A percentile compares a stretch with the other conserved stretches of the same genome.
phyloP scores from a whole-genome alignment of 2,113 vertebrate genomes.

The Zapornia atra region DNA sequence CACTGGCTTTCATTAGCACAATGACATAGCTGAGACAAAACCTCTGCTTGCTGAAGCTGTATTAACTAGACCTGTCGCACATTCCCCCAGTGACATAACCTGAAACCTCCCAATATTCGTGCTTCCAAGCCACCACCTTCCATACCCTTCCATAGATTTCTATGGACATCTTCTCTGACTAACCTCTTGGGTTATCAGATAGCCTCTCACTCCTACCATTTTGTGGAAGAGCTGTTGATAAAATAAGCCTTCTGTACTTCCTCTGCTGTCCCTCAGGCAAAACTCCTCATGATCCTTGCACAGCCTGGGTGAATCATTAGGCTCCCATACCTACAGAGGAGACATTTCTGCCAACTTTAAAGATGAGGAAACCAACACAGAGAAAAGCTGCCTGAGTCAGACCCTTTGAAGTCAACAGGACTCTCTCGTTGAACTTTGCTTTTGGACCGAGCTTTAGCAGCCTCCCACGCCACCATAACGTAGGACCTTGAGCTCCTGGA shows the following conservation, averaged over 20 bases:
- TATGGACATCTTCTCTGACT: background rate
- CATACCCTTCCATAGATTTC: background rate
- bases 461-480: background rate
- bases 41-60: background rate
- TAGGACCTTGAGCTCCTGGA: background rate
- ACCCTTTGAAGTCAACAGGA: background rate
- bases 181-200: background rate
- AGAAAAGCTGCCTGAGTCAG: slow-evolving; percentile 9
- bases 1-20: background rate
- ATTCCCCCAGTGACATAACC: background rate
- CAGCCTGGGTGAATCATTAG: background rate
- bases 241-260: background rate
- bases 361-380: background rate
- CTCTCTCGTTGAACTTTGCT: background rate
- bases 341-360: background rate
- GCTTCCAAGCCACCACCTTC: background rate
- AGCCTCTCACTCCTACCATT: background rate
- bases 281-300: background rate
- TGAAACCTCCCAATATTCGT: background rate
- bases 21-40: background rate
- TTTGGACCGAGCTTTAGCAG: background rate
- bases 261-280: background rate
- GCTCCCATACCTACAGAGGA: background rate
- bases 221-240: background rate
- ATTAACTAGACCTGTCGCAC: background rate